A percentile compares a stretch with the other conserved stretches of the same genome.
phyloP scores from a whole-genome alignment of 2,113 vertebrate species.

The Pteropus alecto region DNA sequence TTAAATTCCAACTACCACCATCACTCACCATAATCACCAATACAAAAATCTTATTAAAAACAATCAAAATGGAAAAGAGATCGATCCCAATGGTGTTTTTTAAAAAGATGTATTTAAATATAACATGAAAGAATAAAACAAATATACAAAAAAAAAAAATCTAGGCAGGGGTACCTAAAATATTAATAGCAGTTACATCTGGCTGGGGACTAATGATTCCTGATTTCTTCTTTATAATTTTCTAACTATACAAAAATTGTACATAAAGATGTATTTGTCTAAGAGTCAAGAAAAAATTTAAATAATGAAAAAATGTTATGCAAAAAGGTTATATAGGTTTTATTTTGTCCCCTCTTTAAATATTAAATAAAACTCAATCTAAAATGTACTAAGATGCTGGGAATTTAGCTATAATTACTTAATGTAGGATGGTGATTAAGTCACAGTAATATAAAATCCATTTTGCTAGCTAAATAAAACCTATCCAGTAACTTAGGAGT shows the following conservation, averaged over 20 bases:
- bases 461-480: conserved; percentile 31
- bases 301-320: not conserved
- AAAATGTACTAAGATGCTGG: not conserved
- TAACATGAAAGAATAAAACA: not conserved
- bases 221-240: conserved; percentile 5
- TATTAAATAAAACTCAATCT: conserved; percentile 9
- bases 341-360: not conserved
- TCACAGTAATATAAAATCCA: not conserved
- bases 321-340: not conserved
- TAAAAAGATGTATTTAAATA: not conserved
- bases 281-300: conserved; percentile 10
- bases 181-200: not conserved
- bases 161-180: not conserved
- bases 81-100: not conserved
- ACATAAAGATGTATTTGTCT: not conserved
- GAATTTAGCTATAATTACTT: not conserved
- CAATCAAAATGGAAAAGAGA: conserved; percentile 2
- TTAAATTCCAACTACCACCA: not conserved
- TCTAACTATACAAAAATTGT: not conserved
- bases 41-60: not conserved
- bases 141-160: not conserved
- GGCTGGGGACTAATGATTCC: not conserved
- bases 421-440: not conserved
- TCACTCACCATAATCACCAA: not conserved
- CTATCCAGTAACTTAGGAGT: not conserved